A percentile compares a stretch with the other conserved stretches of the same genome.
Evolutionary conservation across 2,888 invertebrate species (phyloP).

Genomic region (Polyploca ridens): DNA sequence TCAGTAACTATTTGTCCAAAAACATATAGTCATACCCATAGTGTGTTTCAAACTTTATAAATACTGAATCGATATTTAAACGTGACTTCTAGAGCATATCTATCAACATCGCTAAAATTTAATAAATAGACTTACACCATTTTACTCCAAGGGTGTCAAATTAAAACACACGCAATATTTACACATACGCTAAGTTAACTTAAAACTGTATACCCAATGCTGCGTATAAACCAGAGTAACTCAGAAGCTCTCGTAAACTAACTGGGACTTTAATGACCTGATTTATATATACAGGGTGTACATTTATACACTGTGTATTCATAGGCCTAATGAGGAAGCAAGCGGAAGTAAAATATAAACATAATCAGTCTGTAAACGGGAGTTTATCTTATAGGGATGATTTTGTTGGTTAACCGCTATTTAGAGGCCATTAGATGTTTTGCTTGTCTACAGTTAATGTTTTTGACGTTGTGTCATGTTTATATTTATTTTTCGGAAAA

Average conservation of each 20-base stretch:
- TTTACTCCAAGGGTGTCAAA: conserved; percentile 9
- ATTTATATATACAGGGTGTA: background rate
- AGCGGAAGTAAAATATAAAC: conserved; percentile 8
- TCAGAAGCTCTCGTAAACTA: conserved; percentile 16
- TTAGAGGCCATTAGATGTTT: background rate
- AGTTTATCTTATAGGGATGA: background rate
- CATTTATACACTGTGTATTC: conserved; percentile 3
- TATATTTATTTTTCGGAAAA: too few relatives aligned
- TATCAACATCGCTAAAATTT: background rate
- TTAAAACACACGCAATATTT: conserved; percentile 7
- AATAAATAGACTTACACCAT: background rate
- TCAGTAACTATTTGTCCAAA: too few relatives aligned
- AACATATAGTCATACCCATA: too few relatives aligned
- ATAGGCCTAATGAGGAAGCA: conserved; percentile 6
- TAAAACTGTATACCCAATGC: background rate
- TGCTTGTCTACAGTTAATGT: background rate
- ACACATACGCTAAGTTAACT: background rate
- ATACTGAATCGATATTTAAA: too few relatives aligned
- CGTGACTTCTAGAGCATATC: background rate
- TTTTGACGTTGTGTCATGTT: too few relatives aligned
- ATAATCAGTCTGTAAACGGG: background rate
- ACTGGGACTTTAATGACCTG: conserved; percentile 14
- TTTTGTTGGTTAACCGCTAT: background rate
- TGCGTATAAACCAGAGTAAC: conserved; percentile 12
- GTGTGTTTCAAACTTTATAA: too few relatives aligned